Percentiles rank a stretch among this genome's conserved stretches.
Evolutionary conservation across 2,888 invertebrate genomes (phyloP).

Genomic region (Leptothorax acervorum): DNA sequence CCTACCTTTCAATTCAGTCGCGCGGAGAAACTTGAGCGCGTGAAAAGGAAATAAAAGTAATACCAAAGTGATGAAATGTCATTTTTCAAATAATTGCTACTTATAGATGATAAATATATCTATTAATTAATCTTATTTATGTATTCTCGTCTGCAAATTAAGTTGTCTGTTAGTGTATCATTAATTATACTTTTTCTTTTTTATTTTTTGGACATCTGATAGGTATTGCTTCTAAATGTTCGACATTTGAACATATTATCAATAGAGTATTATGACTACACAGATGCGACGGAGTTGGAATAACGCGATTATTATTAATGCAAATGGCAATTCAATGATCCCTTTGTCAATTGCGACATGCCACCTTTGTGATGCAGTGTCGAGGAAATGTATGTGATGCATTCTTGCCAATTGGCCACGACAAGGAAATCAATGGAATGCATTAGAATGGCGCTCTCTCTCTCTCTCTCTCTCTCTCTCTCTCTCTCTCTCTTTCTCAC

Average conservation of each 20-base stretch:
- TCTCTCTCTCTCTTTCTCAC: background rate
- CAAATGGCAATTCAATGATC: conserved; percentile 1
- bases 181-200: background rate
- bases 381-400: background rate
- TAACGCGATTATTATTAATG: background rate
- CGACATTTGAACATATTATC: background rate
- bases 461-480: background rate
- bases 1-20: conserved; percentile 9
- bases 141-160: background rate
- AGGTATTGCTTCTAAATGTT: background rate
- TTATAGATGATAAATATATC: background rate
- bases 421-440: conserved; percentile 68
- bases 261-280: background rate
- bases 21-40: background rate
- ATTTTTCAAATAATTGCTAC: background rate
- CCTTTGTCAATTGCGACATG: background rate
- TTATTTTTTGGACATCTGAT: background rate
- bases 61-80: background rate
- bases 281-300: background rate
- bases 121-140: background rate
- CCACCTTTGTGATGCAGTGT: background rate
- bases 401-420: conserved; percentile 60
- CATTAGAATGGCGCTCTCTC: conserved; percentile 35
- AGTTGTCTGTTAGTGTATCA: background rate
- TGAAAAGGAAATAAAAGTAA: background rate